Conservation (phyloP, 2,113 vertebrate genomes). For the Pundamilia nyererei region DNA sequence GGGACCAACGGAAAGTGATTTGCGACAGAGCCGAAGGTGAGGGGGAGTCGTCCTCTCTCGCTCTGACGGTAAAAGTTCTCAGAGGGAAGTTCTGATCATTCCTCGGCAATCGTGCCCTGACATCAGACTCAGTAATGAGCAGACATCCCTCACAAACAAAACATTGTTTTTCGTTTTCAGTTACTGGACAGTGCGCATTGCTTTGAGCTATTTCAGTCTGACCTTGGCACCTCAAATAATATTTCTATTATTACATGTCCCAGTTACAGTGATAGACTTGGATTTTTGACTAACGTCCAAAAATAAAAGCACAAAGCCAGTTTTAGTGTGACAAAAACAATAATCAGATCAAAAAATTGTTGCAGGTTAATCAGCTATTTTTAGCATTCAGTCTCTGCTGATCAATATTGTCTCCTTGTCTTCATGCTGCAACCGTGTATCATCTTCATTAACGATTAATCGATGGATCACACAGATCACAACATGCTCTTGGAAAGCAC, state of each 20-base stretch:
- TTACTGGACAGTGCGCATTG: not conserved
- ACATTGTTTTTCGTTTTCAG: not conserved
- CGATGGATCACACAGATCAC: not conserved
- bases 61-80: not conserved
- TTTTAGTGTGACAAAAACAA: not conserved
- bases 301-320: not conserved
- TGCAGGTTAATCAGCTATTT: not conserved
- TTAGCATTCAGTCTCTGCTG: not conserved
- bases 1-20: not conserved
- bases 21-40: not conserved
- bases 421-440: not conserved
- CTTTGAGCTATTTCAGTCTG: not conserved
- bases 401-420: not conserved
- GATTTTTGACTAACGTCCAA: not conserved
- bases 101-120: not conserved
- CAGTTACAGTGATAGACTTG: not conserved
- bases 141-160: not conserved
- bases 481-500: not conserved
- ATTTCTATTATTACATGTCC: not conserved
- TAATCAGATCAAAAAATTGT: not conserved
- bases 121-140: slow-evolving; percentile 25
- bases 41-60: not conserved
- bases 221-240: not conserved
- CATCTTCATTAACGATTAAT: not conserved
- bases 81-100: not conserved